phyloP scores from a whole-genome alignment of 2,888 invertebrate species.

The Drosophila cognata region DNA sequence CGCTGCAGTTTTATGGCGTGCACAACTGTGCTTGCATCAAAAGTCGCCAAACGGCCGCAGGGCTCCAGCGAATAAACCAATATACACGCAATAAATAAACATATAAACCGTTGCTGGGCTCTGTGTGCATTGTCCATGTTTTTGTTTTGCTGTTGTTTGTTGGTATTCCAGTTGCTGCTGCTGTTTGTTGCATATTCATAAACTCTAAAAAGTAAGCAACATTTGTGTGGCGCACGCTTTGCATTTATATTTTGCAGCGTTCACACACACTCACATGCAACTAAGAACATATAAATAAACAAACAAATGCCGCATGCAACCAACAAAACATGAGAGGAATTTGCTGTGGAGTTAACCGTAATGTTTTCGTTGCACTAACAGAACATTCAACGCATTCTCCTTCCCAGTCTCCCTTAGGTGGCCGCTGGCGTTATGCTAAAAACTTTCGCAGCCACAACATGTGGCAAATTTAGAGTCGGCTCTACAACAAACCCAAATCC shows the following conservation, averaged over 20 bases:
- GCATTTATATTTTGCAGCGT: conserved; percentile 28
- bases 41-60: conserved; percentile 45
- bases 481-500: conserved; percentile 7
- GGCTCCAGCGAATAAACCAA: conserved; percentile 31
- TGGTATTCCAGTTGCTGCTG: conserved; percentile 2
- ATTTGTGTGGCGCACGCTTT: conserved; percentile 33
- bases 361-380: conserved; percentile 18
- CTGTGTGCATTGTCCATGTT: conserved; percentile 37
- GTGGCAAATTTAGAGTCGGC: conserved; percentile 62
- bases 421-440: conserved; percentile 18
- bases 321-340: conserved; percentile 34
- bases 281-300: conserved; percentile 38
- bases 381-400: not conserved
- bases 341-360: conserved; percentile 55
- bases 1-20: conserved; percentile 36
- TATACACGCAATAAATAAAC: conserved; percentile 25
- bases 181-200: conserved; percentile 55
- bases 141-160: not conserved
- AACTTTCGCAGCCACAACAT: conserved; percentile 65
- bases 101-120: conserved; percentile 38
- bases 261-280: not conserved
- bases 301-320: conserved; percentile 45
- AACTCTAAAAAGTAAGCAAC: conserved; percentile 52
- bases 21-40: conserved; percentile 53
- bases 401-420: not conserved